Base-by-base conservation (phyloP, 2,888 invertebrate genomes). In the Troglohyphantes excavatus region DNA sequence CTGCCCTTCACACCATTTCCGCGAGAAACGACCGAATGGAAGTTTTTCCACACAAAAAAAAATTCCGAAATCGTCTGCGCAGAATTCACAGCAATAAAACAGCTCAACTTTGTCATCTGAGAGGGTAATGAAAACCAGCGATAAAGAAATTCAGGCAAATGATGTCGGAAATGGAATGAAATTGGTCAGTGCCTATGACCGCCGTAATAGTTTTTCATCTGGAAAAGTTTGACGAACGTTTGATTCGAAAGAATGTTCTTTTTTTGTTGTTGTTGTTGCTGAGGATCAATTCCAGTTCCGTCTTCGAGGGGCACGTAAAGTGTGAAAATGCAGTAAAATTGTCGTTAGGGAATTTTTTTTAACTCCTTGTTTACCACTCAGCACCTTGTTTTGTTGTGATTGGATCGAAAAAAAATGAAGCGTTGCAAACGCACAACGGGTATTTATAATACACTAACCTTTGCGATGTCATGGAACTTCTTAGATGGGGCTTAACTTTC, bases 111-210 rank as follows among this genome's bases (percentile, higher is more conserved):
- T 72, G 70, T 82, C 68, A 39, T 23, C 19, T 27, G 61, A n/a
- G 27, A 81, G 21, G 43, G 59, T 23, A 39, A n/a, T 39, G 43
- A 61, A 27, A 59, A 65, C 33, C 23, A 19, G 43, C 63, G 27
- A 85, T 85, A 85, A 85, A 85, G 76, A 68, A 68, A 76, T 85
- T 68, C 43, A 65, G 46, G 23, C 85, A 76, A 76, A 85, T 76
- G 85, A 78, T 78, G 75, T 85, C 76, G 85, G 85, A 85, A 84
- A 75, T 75, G 84, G 65, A 33, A 65, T 13, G 43, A 84, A 85
- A 78, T 85, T 68, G 85, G 85, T 59, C 85, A 68, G 75, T 59
- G 68, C 68, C n/a, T 33, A 63, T 65, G 72, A 63, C 61, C 73
- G 46, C 21, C 61, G 63, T 73, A 67, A 53, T 39, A 29, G 75